Conservation (phyloP, 92 coral and sea anemone genomes). For the Heliopora coerulea region DNA sequence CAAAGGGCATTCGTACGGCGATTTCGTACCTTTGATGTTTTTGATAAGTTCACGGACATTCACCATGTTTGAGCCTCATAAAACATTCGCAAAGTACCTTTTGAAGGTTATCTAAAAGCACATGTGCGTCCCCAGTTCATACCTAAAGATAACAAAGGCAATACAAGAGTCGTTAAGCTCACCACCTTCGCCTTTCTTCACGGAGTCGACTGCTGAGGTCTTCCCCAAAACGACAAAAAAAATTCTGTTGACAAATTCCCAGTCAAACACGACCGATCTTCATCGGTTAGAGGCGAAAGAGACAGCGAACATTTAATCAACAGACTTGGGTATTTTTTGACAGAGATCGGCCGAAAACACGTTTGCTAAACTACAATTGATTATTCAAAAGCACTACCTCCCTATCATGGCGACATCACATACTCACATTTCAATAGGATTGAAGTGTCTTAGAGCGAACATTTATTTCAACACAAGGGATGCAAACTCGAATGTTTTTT, state of each 20-base stretch:
- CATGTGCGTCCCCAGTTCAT: not conserved
- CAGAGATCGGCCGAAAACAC: conserved; percentile 20
- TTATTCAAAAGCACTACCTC: conserved; percentile 1
- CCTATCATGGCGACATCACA: conserved; percentile 23
- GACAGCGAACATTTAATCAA: not conserved
- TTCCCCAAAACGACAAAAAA: conserved; percentile 14
- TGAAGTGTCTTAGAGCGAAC: conserved; percentile 18
- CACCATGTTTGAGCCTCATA: conserved; percentile 65
- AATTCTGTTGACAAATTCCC: not conserved
- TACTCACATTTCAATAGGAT: conserved; percentile 3
- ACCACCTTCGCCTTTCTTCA: conserved; percentile 18
- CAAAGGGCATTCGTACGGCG: conserved; percentile 99
- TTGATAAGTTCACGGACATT: conserved; percentile 92
- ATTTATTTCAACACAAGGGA: conserved; percentile 2
- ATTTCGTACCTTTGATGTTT: conserved; percentile 85
- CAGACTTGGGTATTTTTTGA: not conserved
- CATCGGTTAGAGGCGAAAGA: not conserved
- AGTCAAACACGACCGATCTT: conserved; percentile 6
- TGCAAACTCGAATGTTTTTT: not conserved
- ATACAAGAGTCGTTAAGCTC: conserved; percentile 12
- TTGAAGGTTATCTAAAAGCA: conserved; percentile 1
- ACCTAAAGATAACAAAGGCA: conserved; percentile 32
- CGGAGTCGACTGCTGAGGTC: conserved; percentile 1
- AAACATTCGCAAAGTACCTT: conserved; percentile 29
- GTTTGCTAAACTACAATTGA: conserved; percentile 12